Conservation (phyloP, 2,113 vertebrate species). For the Pituophis catenifer region DNA sequence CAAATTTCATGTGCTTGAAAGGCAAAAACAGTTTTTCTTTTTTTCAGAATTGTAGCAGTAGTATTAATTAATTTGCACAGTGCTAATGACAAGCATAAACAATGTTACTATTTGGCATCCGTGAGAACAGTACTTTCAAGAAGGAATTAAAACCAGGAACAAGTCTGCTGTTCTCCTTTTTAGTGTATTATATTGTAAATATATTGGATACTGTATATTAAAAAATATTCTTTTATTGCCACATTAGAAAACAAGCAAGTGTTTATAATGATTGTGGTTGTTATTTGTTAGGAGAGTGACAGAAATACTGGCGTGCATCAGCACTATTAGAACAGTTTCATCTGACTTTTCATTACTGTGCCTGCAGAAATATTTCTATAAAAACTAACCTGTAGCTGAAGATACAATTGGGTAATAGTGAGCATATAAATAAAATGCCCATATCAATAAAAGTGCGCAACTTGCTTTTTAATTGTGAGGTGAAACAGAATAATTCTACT, state of each 20-base stretch:
- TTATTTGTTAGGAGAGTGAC: background rate
- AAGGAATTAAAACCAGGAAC: background rate
- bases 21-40: background rate
- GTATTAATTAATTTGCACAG: background rate
- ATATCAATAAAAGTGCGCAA: background rate
- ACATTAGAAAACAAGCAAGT: background rate
- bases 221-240: background rate
- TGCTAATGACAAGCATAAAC: background rate
- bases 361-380: slow-evolving; percentile 4
- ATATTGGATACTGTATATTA: background rate
- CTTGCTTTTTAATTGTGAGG: slow-evolving; percentile 13
- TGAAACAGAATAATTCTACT: background rate
- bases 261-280: background rate
- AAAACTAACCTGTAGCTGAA: slow-evolving; percentile 2
- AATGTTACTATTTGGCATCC: background rate
- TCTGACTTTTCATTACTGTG: background rate
- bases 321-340: background rate
- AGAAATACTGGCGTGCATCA: background rate
- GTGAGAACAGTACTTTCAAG: background rate
- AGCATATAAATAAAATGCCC: background rate
- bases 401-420: slow-evolving; percentile 5
- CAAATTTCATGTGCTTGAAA: background rate
- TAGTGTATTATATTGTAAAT: background rate
- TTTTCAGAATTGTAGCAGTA: background rate
- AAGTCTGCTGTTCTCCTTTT: background rate